phyloP scores from a whole-genome alignment of 1,140 invertebrate species.

The Protaetia brevitarsis region DNA sequence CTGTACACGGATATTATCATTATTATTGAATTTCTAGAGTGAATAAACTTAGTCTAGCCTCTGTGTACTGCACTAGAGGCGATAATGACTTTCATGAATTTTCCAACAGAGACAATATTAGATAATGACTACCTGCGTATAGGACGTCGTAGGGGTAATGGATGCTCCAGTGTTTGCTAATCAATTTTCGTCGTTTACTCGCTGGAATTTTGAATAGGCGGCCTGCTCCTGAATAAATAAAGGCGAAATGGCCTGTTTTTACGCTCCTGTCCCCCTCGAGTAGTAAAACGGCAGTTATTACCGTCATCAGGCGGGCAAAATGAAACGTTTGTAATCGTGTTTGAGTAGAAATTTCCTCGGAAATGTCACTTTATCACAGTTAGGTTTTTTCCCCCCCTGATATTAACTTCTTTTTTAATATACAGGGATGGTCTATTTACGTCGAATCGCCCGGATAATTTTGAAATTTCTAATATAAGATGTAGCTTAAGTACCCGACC shows the following conservation, averaged over 20 bases:
- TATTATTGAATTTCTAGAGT: slow-evolving; percentile 6
- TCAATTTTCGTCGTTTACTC: slow-evolving; percentile 1
- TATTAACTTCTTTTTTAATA: no score
- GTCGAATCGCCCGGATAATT: no score
- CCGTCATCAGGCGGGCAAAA: no score
- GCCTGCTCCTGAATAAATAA: neutral
- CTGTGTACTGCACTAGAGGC: neutral
- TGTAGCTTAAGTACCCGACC: no score
- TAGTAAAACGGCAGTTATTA: no score
- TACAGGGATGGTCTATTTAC: no score
- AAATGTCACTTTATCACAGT: no score
- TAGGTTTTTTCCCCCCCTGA: no score
- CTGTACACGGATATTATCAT: neutral
- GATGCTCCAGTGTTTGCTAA: slow-evolving; percentile 4
- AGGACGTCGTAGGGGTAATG: slow-evolving; percentile 8
- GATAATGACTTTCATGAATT: slow-evolving; percentile 9
- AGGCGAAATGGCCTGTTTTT: neutral
- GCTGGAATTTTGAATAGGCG: neutral
- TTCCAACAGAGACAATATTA: slow-evolving; percentile 16
- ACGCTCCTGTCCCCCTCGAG: no score
- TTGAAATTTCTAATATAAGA: no score
- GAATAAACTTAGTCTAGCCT: slow-evolving; percentile 15
- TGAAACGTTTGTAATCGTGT: no score
- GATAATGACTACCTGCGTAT: slow-evolving; percentile 10
- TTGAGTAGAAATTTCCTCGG: no score